Evolutionary conservation across 2,888 invertebrate genomes (phyloP).

Genomic region (Azorinus chamasolen): DNA sequence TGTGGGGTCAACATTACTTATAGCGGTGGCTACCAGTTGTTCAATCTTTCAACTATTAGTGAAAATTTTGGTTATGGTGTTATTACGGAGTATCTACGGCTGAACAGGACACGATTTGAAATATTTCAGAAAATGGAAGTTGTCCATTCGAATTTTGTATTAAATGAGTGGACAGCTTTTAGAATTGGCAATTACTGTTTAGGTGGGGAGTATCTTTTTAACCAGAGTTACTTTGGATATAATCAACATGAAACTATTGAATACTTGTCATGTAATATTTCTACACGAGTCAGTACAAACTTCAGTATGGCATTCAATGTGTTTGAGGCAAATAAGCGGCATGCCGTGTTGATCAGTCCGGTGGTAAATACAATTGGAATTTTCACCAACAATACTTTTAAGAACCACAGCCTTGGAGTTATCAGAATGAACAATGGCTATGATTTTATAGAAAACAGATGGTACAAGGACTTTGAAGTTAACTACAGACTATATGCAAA

Average conservation of each 20-base stretch:
- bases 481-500: constrained; percentile 88
- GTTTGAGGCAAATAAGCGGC: constrained; percentile 82
- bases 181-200: constrained; percentile 96
- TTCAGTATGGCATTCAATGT: constrained; percentile 84
- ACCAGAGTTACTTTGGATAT: constrained; percentile 95
- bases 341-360: constrained; percentile 83
- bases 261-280: constrained; percentile 93
- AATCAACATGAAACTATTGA: constrained; percentile 93
- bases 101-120: constrained; percentile 82
- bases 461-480: constrained; percentile 83
- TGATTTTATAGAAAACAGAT: constrained; percentile 82
- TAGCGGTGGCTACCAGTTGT: constrained; percentile 96
- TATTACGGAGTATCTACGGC: constrained; percentile 80
- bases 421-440: constrained; percentile 93
- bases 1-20: constrained; percentile 97
- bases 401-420: constrained; percentile 93
- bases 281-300: constrained; percentile 73
- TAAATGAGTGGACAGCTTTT: constrained; percentile 95
- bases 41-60: constrained; percentile 94
- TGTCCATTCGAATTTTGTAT: constrained; percentile 94
- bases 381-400: constrained; percentile 94
- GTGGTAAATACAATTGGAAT: constrained; percentile 84
- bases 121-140: constrained; percentile 86
- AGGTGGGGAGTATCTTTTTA: constrained; percentile 89
- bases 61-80: constrained; percentile 93